phyloP scores from a whole-genome alignment of 30 jellyfish, hydroid and myxozoan genomes.

The Hydra vulgaris region DNA sequence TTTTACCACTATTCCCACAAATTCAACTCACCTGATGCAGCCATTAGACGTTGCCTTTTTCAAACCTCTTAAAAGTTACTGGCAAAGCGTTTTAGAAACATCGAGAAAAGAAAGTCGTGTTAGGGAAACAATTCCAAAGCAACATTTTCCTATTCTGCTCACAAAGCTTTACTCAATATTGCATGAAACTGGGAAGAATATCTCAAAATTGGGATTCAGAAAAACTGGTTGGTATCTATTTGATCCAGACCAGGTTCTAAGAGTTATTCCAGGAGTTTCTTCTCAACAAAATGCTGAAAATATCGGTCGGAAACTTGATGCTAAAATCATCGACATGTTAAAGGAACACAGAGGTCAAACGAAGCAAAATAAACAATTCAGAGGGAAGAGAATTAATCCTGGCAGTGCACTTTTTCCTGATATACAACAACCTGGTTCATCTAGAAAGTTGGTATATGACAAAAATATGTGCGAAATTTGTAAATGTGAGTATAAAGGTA shows the following conservation, averaged over 20 bases:
- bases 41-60: conserved; percentile 19
- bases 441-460: too few relatives aligned
- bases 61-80: conserved; percentile 5
- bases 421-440: too few relatives aligned
- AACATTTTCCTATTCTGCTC: conserved; percentile 9
- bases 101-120: background rate
- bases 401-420: too few relatives aligned
- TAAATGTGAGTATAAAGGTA: too few relatives aligned
- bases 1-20: conserved; percentile 19
- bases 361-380: too few relatives aligned
- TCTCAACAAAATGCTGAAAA: background rate
- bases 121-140: conserved; percentile 17
- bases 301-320: background rate
- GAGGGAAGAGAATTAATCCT: too few relatives aligned
- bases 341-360: background rate
- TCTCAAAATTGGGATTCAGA: background rate
- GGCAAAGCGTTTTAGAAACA: conserved; percentile 11
- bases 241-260: background rate
- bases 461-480: too few relatives aligned
- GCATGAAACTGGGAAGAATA: background rate
- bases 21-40: conserved; percentile 17
- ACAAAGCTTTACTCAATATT: background rate
- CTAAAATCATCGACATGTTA: background rate
- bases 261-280: background rate
- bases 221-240: background rate